Evolutionary conservation across 2,888 invertebrate species (phyloP).

Genomic region (Drosophila nigritarsus): DNA sequence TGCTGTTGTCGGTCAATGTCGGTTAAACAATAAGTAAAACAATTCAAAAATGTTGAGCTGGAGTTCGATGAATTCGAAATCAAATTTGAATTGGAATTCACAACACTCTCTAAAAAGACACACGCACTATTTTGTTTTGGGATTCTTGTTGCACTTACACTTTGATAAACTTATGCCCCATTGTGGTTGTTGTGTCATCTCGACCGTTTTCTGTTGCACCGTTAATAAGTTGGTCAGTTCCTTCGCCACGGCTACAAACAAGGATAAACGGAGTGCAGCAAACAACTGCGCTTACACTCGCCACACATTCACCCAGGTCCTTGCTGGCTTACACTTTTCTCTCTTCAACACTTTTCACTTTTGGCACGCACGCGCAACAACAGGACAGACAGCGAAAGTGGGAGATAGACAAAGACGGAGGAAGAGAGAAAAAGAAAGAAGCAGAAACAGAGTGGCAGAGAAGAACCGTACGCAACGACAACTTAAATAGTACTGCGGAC

Average conservation of each 20-base stretch:
- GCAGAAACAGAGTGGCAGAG: conserved; percentile 6
- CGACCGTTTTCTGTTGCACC: conserved; percentile 52
- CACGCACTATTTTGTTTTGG: conserved; percentile 8
- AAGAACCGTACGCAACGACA: conserved; percentile 53
- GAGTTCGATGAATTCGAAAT: conserved; percentile 63
- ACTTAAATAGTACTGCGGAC: conserved; percentile 46
- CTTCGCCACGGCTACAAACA: conserved; percentile 66
- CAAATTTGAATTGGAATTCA: conserved; percentile 45
- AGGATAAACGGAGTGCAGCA: conserved; percentile 5
- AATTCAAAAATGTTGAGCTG: conserved; percentile 51
- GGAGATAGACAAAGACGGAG: not conserved
- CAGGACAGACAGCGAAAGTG: conserved; percentile 32
- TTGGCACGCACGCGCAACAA: conserved; percentile 50
- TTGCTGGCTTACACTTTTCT: conserved; percentile 20
- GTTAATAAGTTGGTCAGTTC: conserved; percentile 69
- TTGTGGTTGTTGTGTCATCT: conserved; percentile 83
- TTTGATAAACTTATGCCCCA: conserved; percentile 82
- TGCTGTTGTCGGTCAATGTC: conserved; percentile 66
- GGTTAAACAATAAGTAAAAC: conserved; percentile 70
- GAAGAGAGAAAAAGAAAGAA: not conserved
- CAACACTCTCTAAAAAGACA: conserved; percentile 12
- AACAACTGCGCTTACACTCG: conserved; percentile 20
- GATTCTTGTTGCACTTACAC: conserved; percentile 78
- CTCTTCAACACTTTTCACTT: conserved; percentile 33
- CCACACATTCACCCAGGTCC: conserved; percentile 23